A percentile compares a stretch with the other conserved stretches of the same genome.
Evolutionary conservation across 2,888 invertebrate genomes (phyloP).

Genomic region (Ligdia adustata): DNA sequence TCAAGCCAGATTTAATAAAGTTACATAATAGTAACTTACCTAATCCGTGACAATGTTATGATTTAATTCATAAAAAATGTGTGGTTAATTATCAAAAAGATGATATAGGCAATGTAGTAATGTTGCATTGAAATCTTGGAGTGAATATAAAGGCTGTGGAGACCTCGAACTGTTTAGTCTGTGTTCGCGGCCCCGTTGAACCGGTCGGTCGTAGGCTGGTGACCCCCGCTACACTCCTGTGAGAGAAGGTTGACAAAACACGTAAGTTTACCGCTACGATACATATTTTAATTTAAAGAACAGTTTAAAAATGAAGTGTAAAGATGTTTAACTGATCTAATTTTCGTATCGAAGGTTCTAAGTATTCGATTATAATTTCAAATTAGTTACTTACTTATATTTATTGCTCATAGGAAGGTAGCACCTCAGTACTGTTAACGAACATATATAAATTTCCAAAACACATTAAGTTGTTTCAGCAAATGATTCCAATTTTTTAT

Average conservation of each 20-base stretch:
- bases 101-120: constrained; percentile 25
- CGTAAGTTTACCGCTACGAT: constrained; percentile 53
- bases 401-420: too few species aligned
- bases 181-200: constrained; percentile 60
- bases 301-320: too few species aligned
- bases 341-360: too few species aligned
- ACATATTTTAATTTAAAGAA: constrained; percentile 17
- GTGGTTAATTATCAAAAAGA: constrained; percentile 26
- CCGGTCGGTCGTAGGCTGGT: constrained; percentile 67
- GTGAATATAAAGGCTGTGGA: constrained; percentile 67
- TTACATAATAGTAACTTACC: constrained; percentile 24
- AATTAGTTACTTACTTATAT: too few species aligned
- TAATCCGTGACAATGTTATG: constrained; percentile 8
- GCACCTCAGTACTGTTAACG: too few species aligned
- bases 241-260: constrained; percentile 40
- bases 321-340: too few species aligned
- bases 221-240: constrained; percentile 46
- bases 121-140: constrained; percentile 40
- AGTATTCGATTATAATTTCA: too few species aligned
- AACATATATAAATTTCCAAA: too few species aligned
- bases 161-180: constrained; percentile 76
- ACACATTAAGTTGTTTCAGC: too few species aligned
- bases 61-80: constrained; percentile 21
- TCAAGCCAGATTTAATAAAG: constrained; percentile 8
- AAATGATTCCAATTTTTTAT: too few species aligned